Evolutionary conservation across 2,888 invertebrate genomes (phyloP).

Genomic region (Acanthosepion lycidas): DNA sequence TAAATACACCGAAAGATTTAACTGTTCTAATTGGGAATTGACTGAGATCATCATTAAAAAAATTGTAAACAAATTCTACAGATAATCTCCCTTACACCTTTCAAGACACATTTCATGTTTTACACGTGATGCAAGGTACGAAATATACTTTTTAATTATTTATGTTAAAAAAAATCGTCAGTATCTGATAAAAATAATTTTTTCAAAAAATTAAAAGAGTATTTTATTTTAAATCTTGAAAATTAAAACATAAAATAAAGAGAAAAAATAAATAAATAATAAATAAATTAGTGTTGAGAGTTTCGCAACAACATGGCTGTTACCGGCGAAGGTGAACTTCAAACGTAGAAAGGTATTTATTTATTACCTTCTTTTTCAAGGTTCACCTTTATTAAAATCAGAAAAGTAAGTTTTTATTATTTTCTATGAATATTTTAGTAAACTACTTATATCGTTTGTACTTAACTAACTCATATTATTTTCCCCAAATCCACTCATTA

Average conservation of each 20-base stretch:
- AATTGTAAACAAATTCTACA: too few relatives aligned
- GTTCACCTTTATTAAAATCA: background rate
- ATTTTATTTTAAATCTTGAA: background rate
- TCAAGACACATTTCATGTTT: background rate
- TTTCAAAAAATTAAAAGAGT: background rate
- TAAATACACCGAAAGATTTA: too few relatives aligned
- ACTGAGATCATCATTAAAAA: too few relatives aligned
- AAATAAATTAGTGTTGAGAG: too few relatives aligned
- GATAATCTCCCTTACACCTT: background rate
- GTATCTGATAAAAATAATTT: background rate
- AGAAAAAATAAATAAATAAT: background rate
- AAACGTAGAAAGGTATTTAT: background rate
- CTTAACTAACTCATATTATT: too few relatives aligned
- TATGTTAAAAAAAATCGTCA: background rate
- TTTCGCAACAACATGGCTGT: background rate
- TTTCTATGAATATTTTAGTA: background rate
- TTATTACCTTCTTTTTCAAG: background rate
- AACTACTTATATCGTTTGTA: too few relatives aligned
- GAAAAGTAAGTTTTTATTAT: background rate
- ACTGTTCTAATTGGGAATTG: too few relatives aligned
- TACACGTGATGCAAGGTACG: too few relatives aligned
- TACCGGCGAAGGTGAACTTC: background rate
- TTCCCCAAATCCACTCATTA: too few relatives aligned
- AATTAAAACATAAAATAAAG: background rate
- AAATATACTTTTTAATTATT: background rate